Percentiles rank a stretch among this genome's conserved stretches.
Conservation (phyloP, 2,888 invertebrate species). For the Nemapogon koenigi region DNA sequence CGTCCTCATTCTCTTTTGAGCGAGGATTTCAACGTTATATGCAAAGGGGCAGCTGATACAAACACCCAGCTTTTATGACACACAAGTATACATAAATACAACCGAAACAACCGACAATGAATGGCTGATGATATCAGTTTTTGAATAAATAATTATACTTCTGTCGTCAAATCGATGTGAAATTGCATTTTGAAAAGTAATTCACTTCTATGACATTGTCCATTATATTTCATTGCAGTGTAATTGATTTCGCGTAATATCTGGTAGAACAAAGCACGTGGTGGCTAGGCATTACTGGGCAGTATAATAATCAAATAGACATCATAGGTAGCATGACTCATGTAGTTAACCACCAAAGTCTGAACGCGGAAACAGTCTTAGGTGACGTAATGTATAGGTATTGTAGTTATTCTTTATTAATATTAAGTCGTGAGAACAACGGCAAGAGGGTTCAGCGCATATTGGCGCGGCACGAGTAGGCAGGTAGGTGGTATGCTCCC, state of each 20-base stretch:
- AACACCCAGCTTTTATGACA: too few species aligned
- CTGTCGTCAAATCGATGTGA: too few species aligned
- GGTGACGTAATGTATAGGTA: slow-evolving; percentile 61
- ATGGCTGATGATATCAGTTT: too few species aligned
- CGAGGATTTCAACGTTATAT: slow-evolving; percentile 56
- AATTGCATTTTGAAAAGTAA: too few species aligned
- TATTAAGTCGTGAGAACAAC: slow-evolving; percentile 57
- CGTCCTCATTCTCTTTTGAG: slow-evolving; percentile 54
- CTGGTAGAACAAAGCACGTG: too few species aligned
- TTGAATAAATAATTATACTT: too few species aligned
- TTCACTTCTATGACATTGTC: too few species aligned
- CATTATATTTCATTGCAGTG: too few species aligned
- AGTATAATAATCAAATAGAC: too few species aligned
- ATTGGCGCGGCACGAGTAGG: slow-evolving; percentile 21
- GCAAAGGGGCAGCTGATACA: slow-evolving; percentile 50
- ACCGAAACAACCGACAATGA: too few species aligned
- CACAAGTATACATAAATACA: too few species aligned
- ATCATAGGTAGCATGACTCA: slow-evolving; percentile 60
- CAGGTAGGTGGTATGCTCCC: slow-evolving; percentile 32
- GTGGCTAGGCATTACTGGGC: slow-evolving; percentile 3
- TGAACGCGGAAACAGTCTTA: slow-evolving; percentile 57
- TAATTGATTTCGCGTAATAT: too few species aligned
- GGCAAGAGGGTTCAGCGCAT: slow-evolving; percentile 42
- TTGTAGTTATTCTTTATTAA: slow-evolving; percentile 56
- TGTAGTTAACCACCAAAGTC: slow-evolving; percentile 50